Evolutionary conservation across 1,140 invertebrate species (phyloP).

Genomic region (Euwallacea similis): DNA sequence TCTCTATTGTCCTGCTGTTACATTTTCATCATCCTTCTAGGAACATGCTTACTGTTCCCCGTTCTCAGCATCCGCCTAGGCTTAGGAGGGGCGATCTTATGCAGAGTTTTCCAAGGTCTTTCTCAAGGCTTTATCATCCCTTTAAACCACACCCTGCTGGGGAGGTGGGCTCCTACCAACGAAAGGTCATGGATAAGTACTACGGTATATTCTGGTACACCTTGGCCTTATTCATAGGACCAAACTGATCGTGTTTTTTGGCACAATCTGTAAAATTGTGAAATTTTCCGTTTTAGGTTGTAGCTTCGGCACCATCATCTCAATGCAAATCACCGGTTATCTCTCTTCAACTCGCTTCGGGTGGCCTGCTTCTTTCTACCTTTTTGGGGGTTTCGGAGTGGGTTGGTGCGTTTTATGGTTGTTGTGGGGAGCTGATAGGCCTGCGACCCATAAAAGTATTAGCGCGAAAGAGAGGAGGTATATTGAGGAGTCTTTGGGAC

Average conservation of each 20-base stretch:
- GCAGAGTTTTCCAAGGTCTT: conserved; percentile 42
- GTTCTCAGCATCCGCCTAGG: conserved; percentile 30
- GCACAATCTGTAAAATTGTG: neutral
- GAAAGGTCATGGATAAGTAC: conserved; percentile 42
- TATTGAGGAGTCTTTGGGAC: conserved; percentile 61
- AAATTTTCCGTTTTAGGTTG: conserved; percentile 56
- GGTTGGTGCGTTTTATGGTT: conserved; percentile 66
- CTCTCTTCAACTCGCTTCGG: conserved; percentile 66
- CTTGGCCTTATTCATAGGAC: neutral
- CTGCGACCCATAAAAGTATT: conserved; percentile 63
- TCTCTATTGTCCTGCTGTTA: too few species aligned
- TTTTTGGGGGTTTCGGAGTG: conserved; percentile 67
- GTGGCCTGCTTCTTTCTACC: conserved; percentile 80
- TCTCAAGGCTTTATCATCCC: conserved; percentile 44
- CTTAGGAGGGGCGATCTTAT: conserved; percentile 40
- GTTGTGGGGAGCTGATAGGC: conserved; percentile 66
- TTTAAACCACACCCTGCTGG: conserved; percentile 40
- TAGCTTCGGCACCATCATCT: conserved; percentile 72
- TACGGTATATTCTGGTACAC: conserved; percentile 40
- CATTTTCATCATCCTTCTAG: conserved; percentile 21
- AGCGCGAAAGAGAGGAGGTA: conserved; percentile 62
- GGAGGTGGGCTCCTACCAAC: conserved; percentile 41
- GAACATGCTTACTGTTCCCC: conserved; percentile 57
- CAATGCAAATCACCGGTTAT: conserved; percentile 69
- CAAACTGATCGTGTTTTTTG: neutral